Conservation (phyloP, 2,113 vertebrate species). For the Hyperoodon ampullatus region DNA sequence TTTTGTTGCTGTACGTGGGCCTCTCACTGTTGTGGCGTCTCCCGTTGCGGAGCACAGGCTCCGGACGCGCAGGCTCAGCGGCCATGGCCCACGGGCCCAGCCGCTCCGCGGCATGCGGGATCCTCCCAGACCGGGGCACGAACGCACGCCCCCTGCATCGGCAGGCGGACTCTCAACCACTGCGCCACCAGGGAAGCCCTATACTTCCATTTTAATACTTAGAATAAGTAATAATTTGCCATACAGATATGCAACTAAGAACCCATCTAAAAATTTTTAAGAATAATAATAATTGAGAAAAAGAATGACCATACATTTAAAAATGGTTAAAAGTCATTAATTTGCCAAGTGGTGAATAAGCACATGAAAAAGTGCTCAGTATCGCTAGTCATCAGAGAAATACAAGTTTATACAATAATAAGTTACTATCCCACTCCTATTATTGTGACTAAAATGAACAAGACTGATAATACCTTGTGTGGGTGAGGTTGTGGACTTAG, state of each 20-base stretch:
- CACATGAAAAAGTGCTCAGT: neutral
- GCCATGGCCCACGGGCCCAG: too few species aligned
- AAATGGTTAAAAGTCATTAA: neutral
- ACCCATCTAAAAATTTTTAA: neutral
- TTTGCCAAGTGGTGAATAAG: neutral
- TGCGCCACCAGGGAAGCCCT: too few species aligned
- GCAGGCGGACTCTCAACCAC: too few species aligned
- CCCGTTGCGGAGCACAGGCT: too few species aligned
- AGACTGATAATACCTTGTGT: neutral
- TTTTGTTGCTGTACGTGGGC: too few species aligned
- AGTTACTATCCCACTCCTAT: neutral
- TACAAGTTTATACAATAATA: neutral
- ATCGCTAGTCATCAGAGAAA: neutral
- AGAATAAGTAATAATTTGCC: neutral
- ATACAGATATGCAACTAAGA: neutral
- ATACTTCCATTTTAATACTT: conserved; percentile 10
- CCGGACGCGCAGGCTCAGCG: too few species aligned
- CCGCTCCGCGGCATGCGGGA: too few species aligned
- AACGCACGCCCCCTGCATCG: too few species aligned
- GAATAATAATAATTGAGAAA: neutral
- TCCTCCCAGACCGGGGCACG: too few species aligned
- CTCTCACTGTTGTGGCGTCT: too few species aligned
- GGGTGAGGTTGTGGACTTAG: neutral
- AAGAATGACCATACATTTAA: neutral
- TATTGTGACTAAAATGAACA: neutral